These are phyloP conservation scores for Bergia sp. DNA, from an alignment of 92 coral and sea anemone species.

Conservation along the genomic window DNA sequence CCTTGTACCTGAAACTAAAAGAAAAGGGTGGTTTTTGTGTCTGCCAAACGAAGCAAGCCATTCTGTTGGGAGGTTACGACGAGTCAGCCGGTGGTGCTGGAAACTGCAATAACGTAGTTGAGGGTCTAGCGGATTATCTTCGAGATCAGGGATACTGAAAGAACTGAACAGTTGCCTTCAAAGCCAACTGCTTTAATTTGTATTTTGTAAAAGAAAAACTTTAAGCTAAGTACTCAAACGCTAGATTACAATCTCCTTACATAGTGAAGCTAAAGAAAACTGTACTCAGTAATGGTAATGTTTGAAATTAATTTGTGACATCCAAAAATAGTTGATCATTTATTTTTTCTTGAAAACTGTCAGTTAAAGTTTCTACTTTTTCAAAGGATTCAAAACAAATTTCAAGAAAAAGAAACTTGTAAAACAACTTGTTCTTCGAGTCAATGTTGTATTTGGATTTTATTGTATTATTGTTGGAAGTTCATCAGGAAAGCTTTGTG, in stretches of 20 bases:
- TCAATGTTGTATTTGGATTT: not conserved
- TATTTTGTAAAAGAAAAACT: not conserved
- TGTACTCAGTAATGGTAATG: not conserved
- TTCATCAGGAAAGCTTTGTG: not conserved
- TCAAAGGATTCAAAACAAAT: too few relatives aligned
- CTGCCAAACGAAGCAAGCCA: conserved; percentile 74
- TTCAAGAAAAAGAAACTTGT: not conserved
- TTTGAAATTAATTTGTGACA: not conserved
- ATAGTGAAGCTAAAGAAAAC: not conserved
- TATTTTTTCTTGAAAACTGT: not conserved
- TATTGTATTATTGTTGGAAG: not conserved
- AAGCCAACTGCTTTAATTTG: not conserved
- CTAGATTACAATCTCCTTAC: not conserved
- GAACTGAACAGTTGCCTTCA: not conserved
- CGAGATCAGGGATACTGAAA: conserved; percentile 64
- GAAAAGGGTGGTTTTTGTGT: conserved; percentile 79
- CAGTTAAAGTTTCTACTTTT: not conserved
- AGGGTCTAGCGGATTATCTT: conserved; percentile 69
- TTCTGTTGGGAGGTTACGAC: conserved; percentile 78
- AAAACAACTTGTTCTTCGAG: not conserved
- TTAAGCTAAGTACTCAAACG: not conserved
- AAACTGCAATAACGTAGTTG: conserved; percentile 78
- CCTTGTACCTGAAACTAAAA: conserved; percentile 74
- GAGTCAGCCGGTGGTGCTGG: conserved; percentile 88
- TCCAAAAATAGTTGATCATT: not conserved